Percentiles rank a stretch among this genome's conserved stretches.
phyloP scores from a whole-genome alignment of 1,140 invertebrate genomes.

The Anastrepha ludens region DNA sequence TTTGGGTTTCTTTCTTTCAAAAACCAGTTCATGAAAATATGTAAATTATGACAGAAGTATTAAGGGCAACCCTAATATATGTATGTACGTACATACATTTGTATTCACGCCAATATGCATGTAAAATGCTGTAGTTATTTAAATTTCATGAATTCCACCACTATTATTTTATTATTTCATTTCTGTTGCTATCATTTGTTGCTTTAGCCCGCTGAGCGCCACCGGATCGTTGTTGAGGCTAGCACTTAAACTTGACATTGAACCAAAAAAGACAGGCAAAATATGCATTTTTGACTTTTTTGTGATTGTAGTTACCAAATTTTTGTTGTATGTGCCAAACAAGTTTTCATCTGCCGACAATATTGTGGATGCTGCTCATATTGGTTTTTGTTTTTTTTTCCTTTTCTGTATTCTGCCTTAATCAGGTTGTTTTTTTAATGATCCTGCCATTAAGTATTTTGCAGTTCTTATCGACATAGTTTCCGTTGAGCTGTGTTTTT shows the following conservation, averaged over 20 bases:
- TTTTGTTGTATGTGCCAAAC: slow-evolving; percentile 53
- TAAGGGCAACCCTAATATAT: no score
- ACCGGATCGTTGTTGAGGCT: slow-evolving; percentile 45
- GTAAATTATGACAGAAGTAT: no score
- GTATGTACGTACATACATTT: no score
- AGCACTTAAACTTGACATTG: slow-evolving; percentile 70
- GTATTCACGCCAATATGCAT: neutral
- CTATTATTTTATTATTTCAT: neutral
- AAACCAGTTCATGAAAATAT: no score
- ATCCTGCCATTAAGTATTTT: neutral
- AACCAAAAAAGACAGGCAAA: slow-evolving; percentile 58
- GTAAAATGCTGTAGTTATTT: slow-evolving; percentile 3
- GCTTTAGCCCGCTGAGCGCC: neutral
- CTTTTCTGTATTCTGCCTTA: neutral
- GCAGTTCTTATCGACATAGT: neutral
- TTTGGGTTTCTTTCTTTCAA: no score
- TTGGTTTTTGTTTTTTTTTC: neutral
- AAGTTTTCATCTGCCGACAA: neutral
- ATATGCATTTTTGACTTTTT: slow-evolving; percentile 54
- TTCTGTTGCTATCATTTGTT: neutral
- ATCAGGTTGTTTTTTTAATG: neutral
- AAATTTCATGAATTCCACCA: neutral
- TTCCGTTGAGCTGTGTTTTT: neutral
- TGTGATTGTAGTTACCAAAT: slow-evolving; percentile 59
- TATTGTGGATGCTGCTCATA: neutral